These are phyloP conservation scores for Acestrorhynchus altus DNA, from an alignment of 2,797 vertebrate genomes.

Conservation along the genomic window DNA sequence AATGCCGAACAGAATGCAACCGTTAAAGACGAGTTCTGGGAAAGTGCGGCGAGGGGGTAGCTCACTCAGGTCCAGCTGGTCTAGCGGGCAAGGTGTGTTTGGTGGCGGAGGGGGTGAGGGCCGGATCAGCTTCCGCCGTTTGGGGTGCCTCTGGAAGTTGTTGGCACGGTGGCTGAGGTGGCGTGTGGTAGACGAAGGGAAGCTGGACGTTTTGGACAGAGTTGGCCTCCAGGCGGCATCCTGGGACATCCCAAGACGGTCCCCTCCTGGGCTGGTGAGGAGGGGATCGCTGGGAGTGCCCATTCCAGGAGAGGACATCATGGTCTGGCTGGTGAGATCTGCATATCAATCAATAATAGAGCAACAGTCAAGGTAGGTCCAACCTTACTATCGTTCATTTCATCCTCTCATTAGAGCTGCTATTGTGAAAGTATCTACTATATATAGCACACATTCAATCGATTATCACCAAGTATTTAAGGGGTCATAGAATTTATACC, in stretches of 20 bases:
- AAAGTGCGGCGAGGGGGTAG: conserved; percentile 88
- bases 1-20: conserved; percentile 93
- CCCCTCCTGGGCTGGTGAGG: conserved; percentile 78
- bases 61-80: conserved; percentile 89
- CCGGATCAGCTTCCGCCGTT: conserved; percentile 88
- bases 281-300: conserved; percentile 82
- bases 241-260: conserved; percentile 68
- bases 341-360: conserved; percentile 25
- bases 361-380: not conserved
- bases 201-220: conserved; percentile 83
- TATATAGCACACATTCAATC: too few relatives aligned
- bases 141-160: conserved; percentile 97
- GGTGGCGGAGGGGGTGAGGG: conserved; percentile 93
- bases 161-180: conserved; percentile 97
- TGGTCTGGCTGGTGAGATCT: conserved; percentile 69
- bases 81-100: conserved; percentile 92
- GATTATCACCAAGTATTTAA: not conserved
- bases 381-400: not conserved
- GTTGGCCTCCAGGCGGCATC: conserved; percentile 78
- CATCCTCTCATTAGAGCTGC: not conserved
- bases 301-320: conserved; percentile 83
- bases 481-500: too few relatives aligned
- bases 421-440: not conserved
- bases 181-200: conserved; percentile 81
- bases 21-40: conserved; percentile 91